Evolutionary conservation across 2,797 vertebrate genomes (phyloP), one percentile per base, ranked within the genome.

Genomic region (Acropternis orthonyx): DNA sequence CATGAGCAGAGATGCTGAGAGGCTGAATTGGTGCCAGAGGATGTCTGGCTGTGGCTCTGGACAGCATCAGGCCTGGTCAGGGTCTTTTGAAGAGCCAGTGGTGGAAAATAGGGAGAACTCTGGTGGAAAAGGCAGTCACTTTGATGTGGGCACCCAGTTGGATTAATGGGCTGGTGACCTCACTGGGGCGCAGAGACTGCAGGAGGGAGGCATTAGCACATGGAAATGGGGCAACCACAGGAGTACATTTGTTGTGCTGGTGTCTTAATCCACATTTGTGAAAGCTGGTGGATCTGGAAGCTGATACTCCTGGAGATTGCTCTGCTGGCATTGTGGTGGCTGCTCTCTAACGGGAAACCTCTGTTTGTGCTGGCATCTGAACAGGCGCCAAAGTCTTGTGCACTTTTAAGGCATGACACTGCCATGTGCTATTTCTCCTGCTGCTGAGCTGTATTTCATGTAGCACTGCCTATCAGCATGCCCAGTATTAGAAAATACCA

Each of bases 91-190:
- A 68, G 48, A 91, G 12, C 17, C 6, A 7, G 0, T 0, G 1
- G 17, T 75, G 59, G 52, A 76, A 92, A 85, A 69, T 0, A 28
- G 24, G 28, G 51, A 68, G 36, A 58, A 9, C 20, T 88, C 32
- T 62, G 19, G 39, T 62, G 59, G 27, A 62, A 62, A 62, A 43
- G 18, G 13, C 1, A 1, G 17, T 56, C 0, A 0, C 62, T 89
- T 62, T 9, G 5, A 3, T 68, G 19, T 27, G 26, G 23, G 7
- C 1, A 1, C 44, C 10, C 7, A 2, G 22, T 3, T 68, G 80
- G 36, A n/a, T 76, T 80, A 56, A 51, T 54, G 0, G 4, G 3
- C 30, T 0, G 0, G 8, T 5, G 2, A 26, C 12, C 7, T 30
- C 8, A 17, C 34, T 34, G 39, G 0, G 0, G 15, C 43, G 19